These are phyloP conservation scores for Aulostomus chinensis DNA, from an alignment of 2,797 vertebrate species.

Conservation along the genomic window DNA sequence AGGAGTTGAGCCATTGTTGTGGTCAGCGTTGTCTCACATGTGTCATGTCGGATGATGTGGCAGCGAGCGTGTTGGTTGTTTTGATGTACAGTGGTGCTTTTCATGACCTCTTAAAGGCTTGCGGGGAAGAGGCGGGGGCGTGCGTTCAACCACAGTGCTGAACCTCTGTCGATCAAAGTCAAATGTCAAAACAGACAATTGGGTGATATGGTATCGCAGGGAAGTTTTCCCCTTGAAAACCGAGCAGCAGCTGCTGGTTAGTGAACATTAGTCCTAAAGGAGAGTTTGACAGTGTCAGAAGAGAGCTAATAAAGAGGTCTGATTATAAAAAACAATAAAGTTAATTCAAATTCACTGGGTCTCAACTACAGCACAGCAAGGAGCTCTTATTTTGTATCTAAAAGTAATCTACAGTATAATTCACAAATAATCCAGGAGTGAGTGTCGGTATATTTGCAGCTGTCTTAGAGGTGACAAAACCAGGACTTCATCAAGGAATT, in stretches of 20 bases:
- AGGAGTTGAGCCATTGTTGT: constrained; percentile 70
- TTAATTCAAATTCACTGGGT: too few species aligned
- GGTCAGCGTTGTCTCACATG: constrained; percentile 77
- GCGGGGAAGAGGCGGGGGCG: constrained; percentile 47
- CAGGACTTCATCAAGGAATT: too few species aligned
- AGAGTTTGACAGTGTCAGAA: too few species aligned
- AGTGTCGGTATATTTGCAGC: too few species aligned
- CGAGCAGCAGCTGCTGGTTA: too few species aligned
- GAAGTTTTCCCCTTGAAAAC: constrained; percentile 43
- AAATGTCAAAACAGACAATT: constrained; percentile 75
- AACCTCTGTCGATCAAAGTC: constrained; percentile 78
- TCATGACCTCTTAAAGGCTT: constrained; percentile 75
- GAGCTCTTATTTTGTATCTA: too few species aligned
- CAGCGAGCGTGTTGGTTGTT: constrained; percentile 58
- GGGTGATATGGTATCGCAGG: constrained; percentile 51
- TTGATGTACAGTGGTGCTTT: constrained; percentile 74
- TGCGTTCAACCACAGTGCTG: constrained; percentile 67
- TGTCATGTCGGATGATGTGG: constrained; percentile 77
- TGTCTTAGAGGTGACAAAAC: too few species aligned
- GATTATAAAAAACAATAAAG: too few species aligned
- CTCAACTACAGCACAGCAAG: constrained; percentile 18
- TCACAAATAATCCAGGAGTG: too few species aligned
- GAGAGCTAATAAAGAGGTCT: too few species aligned
- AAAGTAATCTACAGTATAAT: too few species aligned
- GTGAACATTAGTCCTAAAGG: too few species aligned